Conservation (phyloP, 1,140 invertebrate genomes). For the Carposina sasakii region DNA sequence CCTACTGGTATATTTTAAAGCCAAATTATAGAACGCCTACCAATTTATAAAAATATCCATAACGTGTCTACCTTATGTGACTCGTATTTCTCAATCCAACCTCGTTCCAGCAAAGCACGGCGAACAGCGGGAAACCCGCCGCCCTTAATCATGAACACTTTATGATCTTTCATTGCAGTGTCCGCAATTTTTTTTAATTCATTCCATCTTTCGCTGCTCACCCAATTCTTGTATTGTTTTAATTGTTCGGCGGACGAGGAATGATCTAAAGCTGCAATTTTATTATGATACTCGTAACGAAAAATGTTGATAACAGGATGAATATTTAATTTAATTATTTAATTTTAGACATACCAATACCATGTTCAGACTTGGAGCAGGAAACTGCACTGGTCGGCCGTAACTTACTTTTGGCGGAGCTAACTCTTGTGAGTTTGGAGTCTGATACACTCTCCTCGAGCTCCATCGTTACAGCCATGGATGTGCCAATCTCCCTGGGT, state of each 20-base stretch:
- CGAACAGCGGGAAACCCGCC: slow-evolving; percentile 72
- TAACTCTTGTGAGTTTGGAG: slow-evolving; percentile 60
- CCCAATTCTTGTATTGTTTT: slow-evolving; percentile 62
- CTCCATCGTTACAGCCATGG: slow-evolving; percentile 66
- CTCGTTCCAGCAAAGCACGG: slow-evolving; percentile 72
- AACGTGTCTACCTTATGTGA: slow-evolving; percentile 65
- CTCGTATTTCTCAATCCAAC: slow-evolving; percentile 79
- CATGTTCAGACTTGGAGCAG: slow-evolving; percentile 61
- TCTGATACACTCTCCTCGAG: slow-evolving; percentile 62
- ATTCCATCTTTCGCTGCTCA: slow-evolving; percentile 66
- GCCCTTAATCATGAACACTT: slow-evolving; percentile 70
- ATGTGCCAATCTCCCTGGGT: slow-evolving; percentile 23
- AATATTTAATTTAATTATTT: no score
- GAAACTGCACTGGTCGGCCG: slow-evolving; percentile 63
- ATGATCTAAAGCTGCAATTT: slow-evolving; percentile 25
- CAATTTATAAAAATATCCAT: no score
- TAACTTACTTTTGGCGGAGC: slow-evolving; percentile 53
- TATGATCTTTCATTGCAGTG: slow-evolving; percentile 61
- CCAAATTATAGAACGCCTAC: no score
- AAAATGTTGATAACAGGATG: neutral
- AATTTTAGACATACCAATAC: no score
- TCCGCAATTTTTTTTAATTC: slow-evolving; percentile 68
- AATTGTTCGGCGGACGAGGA: slow-evolving; percentile 55
- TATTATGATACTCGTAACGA: neutral
- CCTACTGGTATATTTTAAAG: no score